A percentile compares a stretch with the other conserved stretches of the same genome.
Evolutionary conservation across 1,140 invertebrate species (phyloP).

Genomic region (Hydropsyche tenuis): DNA sequence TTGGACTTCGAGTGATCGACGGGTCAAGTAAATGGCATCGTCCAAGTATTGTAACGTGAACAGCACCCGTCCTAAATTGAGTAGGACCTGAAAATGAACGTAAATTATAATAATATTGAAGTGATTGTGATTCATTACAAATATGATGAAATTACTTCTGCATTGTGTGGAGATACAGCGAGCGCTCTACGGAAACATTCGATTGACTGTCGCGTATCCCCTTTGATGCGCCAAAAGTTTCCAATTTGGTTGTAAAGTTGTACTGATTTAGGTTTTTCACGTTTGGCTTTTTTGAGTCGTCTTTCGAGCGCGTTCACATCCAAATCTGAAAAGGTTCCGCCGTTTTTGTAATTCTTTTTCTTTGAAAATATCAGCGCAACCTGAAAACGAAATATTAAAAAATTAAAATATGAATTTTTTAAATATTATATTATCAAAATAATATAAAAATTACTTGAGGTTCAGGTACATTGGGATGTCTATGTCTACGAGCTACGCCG

Average conservation of each 20-base stretch:
- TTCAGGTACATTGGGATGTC: constrained; percentile 67
- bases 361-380: constrained; percentile 82
- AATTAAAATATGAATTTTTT: neutral
- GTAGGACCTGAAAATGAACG: constrained; percentile 64
- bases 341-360: constrained; percentile 66
- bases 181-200: constrained; percentile 87
- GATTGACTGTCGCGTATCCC: constrained; percentile 82
- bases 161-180: constrained; percentile 84
- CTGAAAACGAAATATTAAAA: constrained; percentile 50
- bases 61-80: constrained; percentile 84
- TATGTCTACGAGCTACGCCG: constrained; percentile 76
- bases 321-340: constrained; percentile 70
- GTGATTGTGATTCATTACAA: neutral
- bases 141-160: constrained; percentile 66
- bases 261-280: constrained; percentile 86
- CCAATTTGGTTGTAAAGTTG: constrained; percentile 89
- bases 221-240: constrained; percentile 87
- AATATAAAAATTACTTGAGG: constrained; percentile 58
- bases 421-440: neutral
- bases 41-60: constrained; percentile 87
- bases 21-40: constrained; percentile 85
- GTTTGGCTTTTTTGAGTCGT: constrained; percentile 79
- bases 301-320: constrained; percentile 81
- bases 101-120: neutral
- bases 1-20: constrained; percentile 75